Percentiles rank a stretch among this genome's conserved stretches.
phyloP scores from a whole-genome alignment of 2,113 vertebrate species.

The Stegostoma tigrinum region DNA sequence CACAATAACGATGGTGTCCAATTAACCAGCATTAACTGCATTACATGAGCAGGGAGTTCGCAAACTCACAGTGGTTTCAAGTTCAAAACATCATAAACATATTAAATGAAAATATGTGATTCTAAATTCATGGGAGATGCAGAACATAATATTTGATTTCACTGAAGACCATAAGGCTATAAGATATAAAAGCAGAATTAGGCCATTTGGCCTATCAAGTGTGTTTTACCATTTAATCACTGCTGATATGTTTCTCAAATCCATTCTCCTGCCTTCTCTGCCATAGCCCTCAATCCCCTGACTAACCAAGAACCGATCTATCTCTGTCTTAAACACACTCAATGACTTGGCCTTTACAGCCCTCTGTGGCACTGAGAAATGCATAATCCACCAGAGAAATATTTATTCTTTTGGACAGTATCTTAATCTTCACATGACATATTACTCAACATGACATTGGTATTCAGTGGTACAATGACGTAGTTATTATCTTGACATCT shows the following conservation, averaged over 20 bases:
- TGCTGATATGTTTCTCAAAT: no score
- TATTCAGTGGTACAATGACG: not conserved
- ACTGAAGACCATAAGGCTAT: not conserved
- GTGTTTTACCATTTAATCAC: no score
- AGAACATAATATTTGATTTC: not conserved
- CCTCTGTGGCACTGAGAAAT: not conserved
- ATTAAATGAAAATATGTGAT: not conserved
- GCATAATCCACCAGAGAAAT: not conserved
- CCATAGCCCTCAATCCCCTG: no score
- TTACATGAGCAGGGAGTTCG: not conserved
- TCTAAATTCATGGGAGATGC: not conserved
- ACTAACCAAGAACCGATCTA: no score
- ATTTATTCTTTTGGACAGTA: not conserved
- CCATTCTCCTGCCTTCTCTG: no score
- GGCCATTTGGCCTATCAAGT: no score
- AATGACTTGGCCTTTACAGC: no score
- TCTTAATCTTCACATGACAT: not conserved
- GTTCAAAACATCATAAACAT: not conserved
- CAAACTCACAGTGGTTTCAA: not conserved
- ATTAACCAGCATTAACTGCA: not conserved
- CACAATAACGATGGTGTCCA: not conserved
- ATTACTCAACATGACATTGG: not conserved
- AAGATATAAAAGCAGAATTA: no score
- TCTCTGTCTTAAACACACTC: no score
- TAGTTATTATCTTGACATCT: constrained; percentile 6